Evolutionary conservation across 2,797 vertebrate species (phyloP), one percentile per base, ranked within the genome.

Genomic region (Pterois miles): DNA sequence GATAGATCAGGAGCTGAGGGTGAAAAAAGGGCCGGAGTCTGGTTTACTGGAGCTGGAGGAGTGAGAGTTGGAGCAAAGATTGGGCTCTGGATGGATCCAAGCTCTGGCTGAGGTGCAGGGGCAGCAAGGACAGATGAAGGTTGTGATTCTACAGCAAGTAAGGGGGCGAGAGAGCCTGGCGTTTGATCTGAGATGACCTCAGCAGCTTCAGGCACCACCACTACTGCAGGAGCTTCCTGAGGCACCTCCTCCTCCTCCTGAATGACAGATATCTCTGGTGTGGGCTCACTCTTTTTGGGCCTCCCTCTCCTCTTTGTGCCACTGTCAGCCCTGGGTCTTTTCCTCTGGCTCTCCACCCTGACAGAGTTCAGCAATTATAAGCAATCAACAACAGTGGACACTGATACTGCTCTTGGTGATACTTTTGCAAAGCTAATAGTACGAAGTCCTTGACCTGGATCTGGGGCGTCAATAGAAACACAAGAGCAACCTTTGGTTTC

Each of bases 281-380:
- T 74, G n/a, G 66, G 13, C 10, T 88, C 93, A 23, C 50, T 76
- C 81, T 95, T 85, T 72, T 81, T 53, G 5, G 81, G 90, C 65
- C 92, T 72, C 0, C 91, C 88, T 88, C 89, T 82, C 48, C 65
- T 93, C 88, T 88, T 93, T 1, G 76, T 43, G 52, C 90, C 67
- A 6, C 67, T 84, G 74, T 84, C 77, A 69, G 80, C 92, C 69
- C 71, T 95, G 10, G 74, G 79, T 76, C 82, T 81, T 65, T 96
- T 95, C 25, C 56, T 86, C 71, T 76, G 91, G 63, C 90, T 95
- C 86, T 95, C 92, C 68, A 85, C 83, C 87, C 97, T 98, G 86
- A 77, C 40, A 81, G 71, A 81, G 83, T 27, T 87, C 50, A 65
- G 79, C 33, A 81, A 69, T 68, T 56, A 50, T n/a, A n/a, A 22